phyloP scores from a whole-genome alignment of 2,888 invertebrate genomes.

The Epistrophe grossulariae region DNA sequence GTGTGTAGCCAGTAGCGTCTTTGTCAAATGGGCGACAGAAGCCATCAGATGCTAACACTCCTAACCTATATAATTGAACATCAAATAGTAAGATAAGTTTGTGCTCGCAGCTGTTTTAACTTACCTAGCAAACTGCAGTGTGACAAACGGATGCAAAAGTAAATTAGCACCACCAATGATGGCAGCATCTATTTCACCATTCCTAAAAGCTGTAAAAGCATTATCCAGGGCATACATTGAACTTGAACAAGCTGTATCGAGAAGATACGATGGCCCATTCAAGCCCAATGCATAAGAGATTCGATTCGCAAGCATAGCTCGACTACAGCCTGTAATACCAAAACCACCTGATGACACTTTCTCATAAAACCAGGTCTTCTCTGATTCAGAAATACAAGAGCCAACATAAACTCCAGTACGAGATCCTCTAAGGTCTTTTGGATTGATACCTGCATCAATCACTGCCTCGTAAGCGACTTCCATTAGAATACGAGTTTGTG shows the following conservation, averaged over 20 bases:
- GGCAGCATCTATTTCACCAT: conserved; percentile 94
- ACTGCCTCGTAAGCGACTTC: conserved; percentile 92
- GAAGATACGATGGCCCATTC: conserved; percentile 93
- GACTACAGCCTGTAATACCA: conserved; percentile 89
- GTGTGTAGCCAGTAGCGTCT: conserved; percentile 91
- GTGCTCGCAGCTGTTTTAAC: conserved; percentile 79
- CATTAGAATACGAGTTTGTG: conserved; percentile 90
- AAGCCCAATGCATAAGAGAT: conserved; percentile 95
- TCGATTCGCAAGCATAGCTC: conserved; percentile 96
- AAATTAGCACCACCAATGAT: conserved; percentile 95
- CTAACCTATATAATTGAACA: conserved; percentile 86
- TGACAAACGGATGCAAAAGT: conserved; percentile 93
- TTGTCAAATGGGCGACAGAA: conserved; percentile 96
- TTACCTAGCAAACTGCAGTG: conserved; percentile 93
- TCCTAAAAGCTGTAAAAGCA: conserved; percentile 90
- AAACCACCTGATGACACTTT: conserved; percentile 85
- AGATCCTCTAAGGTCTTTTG: conserved; percentile 87
- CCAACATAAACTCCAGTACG: conserved; percentile 91
- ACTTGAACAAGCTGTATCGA: conserved; percentile 98
- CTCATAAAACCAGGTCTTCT: conserved; percentile 89
- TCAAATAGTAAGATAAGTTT: conserved; percentile 77
- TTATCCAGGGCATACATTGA: conserved; percentile 94
- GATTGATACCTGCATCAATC: conserved; percentile 90
- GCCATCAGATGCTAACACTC: conserved; percentile 93
- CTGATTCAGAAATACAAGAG: conserved; percentile 89